Conservation (phyloP, 2,888 invertebrate genomes). For the Antitype chi region DNA sequence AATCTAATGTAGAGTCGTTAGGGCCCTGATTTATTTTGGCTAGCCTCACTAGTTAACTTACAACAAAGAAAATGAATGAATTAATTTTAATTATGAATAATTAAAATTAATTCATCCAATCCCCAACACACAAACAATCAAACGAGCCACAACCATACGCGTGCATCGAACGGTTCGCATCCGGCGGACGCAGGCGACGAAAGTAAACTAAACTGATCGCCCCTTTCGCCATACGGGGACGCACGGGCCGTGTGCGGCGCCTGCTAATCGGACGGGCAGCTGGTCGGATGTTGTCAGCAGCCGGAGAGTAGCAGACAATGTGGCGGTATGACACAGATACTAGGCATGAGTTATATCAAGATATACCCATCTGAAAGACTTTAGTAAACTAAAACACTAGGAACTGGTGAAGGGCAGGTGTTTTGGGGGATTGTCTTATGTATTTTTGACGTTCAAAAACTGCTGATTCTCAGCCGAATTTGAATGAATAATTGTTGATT, state of each 20-base stretch:
- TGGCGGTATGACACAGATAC: constrained; percentile 48
- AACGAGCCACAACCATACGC: constrained; percentile 68
- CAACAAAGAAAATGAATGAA: too few relatives aligned
- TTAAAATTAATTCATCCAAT: too few relatives aligned
- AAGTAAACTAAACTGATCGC: constrained; percentile 80
- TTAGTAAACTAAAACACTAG: background rate
- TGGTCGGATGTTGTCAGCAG: constrained; percentile 49
- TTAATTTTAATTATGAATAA: background rate
- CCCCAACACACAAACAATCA: constrained; percentile 35
- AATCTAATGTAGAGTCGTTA: background rate
- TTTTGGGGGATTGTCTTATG: background rate
- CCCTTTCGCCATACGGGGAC: constrained; percentile 64
- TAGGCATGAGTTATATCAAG: background rate
- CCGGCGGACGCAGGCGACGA: constrained; percentile 80
- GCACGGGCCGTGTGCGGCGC: constrained; percentile 55
- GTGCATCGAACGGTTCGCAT: constrained; percentile 74
- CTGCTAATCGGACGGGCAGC: constrained; percentile 59
- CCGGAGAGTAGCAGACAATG: constrained; percentile 37
- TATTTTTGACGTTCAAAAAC: background rate
- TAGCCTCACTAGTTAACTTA: background rate
- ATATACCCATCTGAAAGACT: background rate
- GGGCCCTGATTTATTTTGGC: too few relatives aligned
- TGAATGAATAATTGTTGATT: background rate
- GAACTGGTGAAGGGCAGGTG: background rate
- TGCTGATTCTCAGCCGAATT: background rate